These are phyloP conservation scores for Aldabrachelys gigantea DNA, from an alignment of 2,113 vertebrate species.

Conservation along the genomic window DNA sequence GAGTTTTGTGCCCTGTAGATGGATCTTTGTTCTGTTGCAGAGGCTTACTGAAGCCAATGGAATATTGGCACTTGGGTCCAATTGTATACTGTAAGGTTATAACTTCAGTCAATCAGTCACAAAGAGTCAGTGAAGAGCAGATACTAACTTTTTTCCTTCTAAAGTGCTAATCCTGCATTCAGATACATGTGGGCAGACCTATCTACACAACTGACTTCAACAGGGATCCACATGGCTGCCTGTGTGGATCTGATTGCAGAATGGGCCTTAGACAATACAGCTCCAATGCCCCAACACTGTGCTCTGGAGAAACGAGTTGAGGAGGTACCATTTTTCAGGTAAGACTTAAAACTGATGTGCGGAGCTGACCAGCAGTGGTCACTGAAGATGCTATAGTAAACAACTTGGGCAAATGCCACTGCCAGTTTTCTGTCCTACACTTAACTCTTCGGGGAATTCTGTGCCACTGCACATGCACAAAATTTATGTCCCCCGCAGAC, in stretches of 20 bases:
- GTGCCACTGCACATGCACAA: too few relatives aligned
- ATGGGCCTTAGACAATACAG: accelerated
- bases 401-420: not conserved
- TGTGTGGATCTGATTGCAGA: accelerated
- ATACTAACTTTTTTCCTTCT: accelerated
- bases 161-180: not conserved
- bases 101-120: not conserved
- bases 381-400: not conserved
- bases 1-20: not conserved
- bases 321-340: not conserved
- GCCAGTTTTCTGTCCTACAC: not conserved
- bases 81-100: not conserved
- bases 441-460: too few relatives aligned
- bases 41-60: not conserved
- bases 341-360: not conserved
- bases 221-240: accelerated
- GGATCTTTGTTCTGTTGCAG: not conserved
- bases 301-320: not conserved
- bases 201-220: too few relatives aligned
- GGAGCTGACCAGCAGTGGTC: too few relatives aligned
- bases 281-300: not conserved
- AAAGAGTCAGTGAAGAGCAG: accelerated
- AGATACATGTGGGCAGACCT: not conserved
- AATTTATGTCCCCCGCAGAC: too few relatives aligned
- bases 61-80: not conserved